Evolutionary conservation across 2,797 vertebrate species (phyloP).

Genomic region (Aphelocoma californica): DNA sequence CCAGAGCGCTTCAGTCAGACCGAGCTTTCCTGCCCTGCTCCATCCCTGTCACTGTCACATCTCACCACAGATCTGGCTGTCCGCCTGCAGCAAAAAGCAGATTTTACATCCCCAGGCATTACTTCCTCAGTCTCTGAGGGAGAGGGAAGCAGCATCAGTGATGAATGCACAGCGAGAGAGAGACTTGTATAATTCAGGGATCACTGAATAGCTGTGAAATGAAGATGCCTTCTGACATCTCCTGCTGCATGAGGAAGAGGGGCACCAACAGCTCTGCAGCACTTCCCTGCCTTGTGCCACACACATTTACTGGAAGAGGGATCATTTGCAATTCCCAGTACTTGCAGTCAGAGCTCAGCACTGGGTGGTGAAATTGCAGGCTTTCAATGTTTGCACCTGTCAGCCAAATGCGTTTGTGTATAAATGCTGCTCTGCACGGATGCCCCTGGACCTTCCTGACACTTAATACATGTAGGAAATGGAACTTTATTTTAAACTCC

Average conservation of each 20-base stretch:
- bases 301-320: not conserved
- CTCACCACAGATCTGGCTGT: conserved; percentile 13
- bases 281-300: not conserved
- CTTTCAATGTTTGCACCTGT: conserved; percentile 43
- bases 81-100: conserved; percentile 21
- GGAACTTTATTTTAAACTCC: conserved; percentile 45
- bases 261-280: conserved; percentile 6
- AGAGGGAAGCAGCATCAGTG: conserved; percentile 8
- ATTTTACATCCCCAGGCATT: conserved; percentile 29
- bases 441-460: conserved; percentile 47
- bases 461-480: conserved; percentile 54
- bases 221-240: conserved; percentile 57
- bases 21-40: not conserved
- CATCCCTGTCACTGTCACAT: conserved; percentile 10
- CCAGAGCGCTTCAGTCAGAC: not conserved
- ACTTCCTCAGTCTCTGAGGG: conserved; percentile 12
- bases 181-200: conserved; percentile 42
- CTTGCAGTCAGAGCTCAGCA: not conserved
- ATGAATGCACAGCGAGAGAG: conserved; percentile 5
- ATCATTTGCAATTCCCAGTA: not conserved
- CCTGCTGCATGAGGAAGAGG: not conserved
- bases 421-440: not conserved
- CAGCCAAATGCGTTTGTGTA: not conserved
- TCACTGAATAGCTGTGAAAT: conserved; percentile 35
- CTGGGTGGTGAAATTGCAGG: not conserved